Evolutionary conservation across 2,113 vertebrate species (phyloP), one percentile per base, ranked within the genome.

Genomic region (Cebidichthys violaceus): DNA sequence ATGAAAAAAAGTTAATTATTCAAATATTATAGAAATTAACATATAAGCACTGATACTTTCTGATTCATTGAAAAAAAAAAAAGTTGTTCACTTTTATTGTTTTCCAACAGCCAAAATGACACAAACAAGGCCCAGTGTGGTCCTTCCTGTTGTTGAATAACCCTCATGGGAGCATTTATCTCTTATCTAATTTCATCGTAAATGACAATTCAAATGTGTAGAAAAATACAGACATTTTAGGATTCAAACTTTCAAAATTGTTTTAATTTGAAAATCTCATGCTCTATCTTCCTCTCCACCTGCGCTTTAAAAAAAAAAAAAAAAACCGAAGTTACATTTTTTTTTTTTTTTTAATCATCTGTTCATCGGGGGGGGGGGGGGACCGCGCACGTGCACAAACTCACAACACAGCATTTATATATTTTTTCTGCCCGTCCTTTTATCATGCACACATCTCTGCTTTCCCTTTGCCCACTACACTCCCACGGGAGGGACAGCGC

Each of bases 401-500:
- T 81, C 69, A 52, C 82, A 81, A 76, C 89, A 65, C 35, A 39
- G 22, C 29, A 27, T 76, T 64, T 79, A 66, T 79, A 74, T 76
- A 9, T 70, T 62, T 67, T 33, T 17, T 22, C 24, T 50, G 6
- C 74, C 67, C 74, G 76, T 79, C 24, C 82, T 67, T 88, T 91
- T 89, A 91, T 89, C 90, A 72, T 68, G 75, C 86, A 74, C 87
- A 89, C 90, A 92, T 93, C 89, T 86, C 89, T 88, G 83, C 86
- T 73, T 85, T 89, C 73, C 82, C 82, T 91, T 92, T 93, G 90
- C 91, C 88, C 92, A 88, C 82, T 67, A 14, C 55, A 35, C 72
- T 90, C 93, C 91, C 91, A 85, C 54, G 91, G 91, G 91, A 93
- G 86, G 61, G 45, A 75, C 79, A 91, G 88, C 81, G 93, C 93